Percentiles rank a stretch among this genome's conserved stretches.
These are phyloP conservation scores for Chaenogobius annularis DNA, from an alignment of 2,113 vertebrate genomes.

Conservation along the genomic window DNA sequence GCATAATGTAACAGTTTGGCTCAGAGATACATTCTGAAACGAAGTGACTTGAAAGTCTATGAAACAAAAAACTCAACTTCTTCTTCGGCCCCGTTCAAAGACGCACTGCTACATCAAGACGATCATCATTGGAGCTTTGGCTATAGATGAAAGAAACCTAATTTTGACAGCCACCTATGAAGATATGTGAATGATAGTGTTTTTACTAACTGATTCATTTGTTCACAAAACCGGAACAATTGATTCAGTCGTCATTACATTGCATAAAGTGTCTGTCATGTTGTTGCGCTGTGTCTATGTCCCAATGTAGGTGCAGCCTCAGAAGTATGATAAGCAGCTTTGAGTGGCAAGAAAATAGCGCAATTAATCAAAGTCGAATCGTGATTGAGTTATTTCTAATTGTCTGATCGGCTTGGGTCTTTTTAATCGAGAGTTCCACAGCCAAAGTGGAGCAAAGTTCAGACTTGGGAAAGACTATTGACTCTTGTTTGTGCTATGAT, in stretches of 20 bases:
- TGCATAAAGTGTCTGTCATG: not conserved
- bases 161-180: too few relatives aligned
- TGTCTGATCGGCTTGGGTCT: too few relatives aligned
- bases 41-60: slow-evolving; percentile 33
- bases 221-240: too few relatives aligned
- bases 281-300: not conserved
- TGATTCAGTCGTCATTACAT: not conserved
- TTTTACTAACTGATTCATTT: too few relatives aligned
- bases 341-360: too few relatives aligned
- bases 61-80: slow-evolving; percentile 46
- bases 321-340: too few relatives aligned
- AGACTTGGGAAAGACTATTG: not conserved
- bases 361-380: too few relatives aligned
- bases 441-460: too few relatives aligned
- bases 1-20: slow-evolving; percentile 48
- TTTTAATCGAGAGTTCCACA: too few relatives aligned
- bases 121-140: slow-evolving; percentile 25
- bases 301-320: not conserved
- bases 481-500: too few relatives aligned
- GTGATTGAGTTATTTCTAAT: too few relatives aligned
- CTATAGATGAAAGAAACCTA: not conserved
- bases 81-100: not conserved
- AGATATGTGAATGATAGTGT: too few relatives aligned
- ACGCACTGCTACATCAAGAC: slow-evolving; percentile 21
- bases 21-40: slow-evolving; percentile 39